These are phyloP conservation scores for Meta bourneti DNA, from an alignment of 2,888 invertebrate species.

Conservation along the genomic window DNA sequence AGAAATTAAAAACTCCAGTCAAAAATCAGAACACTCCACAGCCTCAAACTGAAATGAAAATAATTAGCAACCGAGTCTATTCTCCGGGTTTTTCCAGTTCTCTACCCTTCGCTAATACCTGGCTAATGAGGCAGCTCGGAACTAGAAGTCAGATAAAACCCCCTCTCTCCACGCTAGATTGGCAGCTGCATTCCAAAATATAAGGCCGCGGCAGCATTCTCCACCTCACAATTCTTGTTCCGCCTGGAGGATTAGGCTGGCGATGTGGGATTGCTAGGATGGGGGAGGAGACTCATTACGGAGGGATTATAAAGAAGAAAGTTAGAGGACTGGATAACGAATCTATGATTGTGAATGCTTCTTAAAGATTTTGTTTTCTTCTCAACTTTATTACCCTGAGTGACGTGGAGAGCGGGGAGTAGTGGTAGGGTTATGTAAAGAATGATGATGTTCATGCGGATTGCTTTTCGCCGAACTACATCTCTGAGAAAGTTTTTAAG, in stretches of 20 bases:
- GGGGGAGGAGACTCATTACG: constrained; percentile 41
- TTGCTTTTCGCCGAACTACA: too few species aligned
- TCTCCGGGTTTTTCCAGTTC: not conserved
- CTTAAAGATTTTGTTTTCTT: constrained; percentile 19
- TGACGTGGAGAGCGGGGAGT: not conserved
- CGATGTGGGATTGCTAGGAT: not conserved
- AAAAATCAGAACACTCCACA: not conserved
- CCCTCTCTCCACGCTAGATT: constrained; percentile 3
- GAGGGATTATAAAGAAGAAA: constrained; percentile 53
- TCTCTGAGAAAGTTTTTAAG: too few species aligned
- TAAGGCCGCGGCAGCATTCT: not conserved
- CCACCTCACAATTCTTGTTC: constrained; percentile 27
- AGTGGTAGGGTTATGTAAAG: too few species aligned
- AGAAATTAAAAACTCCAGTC: too few species aligned
- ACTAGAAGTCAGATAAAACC: constrained; percentile 31
- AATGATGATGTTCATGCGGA: too few species aligned
- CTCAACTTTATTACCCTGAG: constrained; percentile 13
- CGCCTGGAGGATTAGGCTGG: constrained; percentile 37
- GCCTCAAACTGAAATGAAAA: constrained; percentile 9
- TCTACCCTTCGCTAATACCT: constrained; percentile 19
- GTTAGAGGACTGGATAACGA: constrained; percentile 12
- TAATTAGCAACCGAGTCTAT: constrained; percentile 34
- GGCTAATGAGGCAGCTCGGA: constrained; percentile 39
- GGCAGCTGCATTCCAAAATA: constrained; percentile 28
- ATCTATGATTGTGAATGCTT: constrained; percentile 32